phyloP scores from a whole-genome alignment of 2,797 vertebrate species.

The Ibycter americanus region DNA sequence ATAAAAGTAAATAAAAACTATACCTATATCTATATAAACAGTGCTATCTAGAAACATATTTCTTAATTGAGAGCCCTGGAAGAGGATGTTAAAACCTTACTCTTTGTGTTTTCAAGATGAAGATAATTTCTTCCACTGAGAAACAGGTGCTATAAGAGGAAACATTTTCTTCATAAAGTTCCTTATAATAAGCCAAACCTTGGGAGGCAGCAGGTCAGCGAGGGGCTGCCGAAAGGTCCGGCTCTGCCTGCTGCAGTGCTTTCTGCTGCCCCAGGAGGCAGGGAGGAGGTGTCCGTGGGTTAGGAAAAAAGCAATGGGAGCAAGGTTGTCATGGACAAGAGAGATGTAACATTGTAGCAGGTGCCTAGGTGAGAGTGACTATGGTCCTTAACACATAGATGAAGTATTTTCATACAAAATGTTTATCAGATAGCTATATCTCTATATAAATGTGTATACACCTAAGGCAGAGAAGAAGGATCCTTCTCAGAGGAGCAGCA shows the following conservation, averaged over 20 bases:
- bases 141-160: slow-evolving; percentile 19
- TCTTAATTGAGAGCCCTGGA: slow-evolving; percentile 42
- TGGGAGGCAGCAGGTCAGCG: background rate
- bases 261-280: background rate
- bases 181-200: background rate
- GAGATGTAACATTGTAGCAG: background rate
- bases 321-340: background rate
- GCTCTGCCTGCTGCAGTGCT: background rate
- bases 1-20: slow-evolving; percentile 76
- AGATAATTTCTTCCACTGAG: background rate
- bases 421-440: background rate
- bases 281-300: background rate
- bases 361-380: background rate
- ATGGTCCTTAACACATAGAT: background rate
- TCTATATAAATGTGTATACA: background rate
- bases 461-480: background rate
- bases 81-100: background rate
- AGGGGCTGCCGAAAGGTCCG: background rate
- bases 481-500: background rate
- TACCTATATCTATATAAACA: slow-evolving; percentile 71
- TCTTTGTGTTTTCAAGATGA: slow-evolving; percentile 1
- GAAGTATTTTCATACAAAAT: slow-evolving; percentile 54
- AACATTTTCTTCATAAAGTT: background rate
- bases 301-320: background rate
- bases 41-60: slow-evolving; percentile 47